Percentiles rank a stretch among this genome's conserved stretches.
These are phyloP conservation scores for Gobionotothen gibberifrons DNA, from an alignment of 2,797 vertebrate species.

Conservation along the genomic window DNA sequence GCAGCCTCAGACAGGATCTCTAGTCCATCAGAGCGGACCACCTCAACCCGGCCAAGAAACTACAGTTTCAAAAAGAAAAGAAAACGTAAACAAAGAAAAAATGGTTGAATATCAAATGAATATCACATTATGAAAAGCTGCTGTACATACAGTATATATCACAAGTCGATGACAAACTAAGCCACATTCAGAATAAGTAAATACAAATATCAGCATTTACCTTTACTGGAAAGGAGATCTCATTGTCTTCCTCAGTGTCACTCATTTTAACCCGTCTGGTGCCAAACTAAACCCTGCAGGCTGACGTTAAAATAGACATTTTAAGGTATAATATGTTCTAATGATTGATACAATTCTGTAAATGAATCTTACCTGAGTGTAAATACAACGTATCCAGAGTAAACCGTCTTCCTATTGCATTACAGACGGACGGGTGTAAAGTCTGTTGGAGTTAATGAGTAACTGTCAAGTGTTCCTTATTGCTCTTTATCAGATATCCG, in stretches of 20 bases:
- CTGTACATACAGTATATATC: background rate
- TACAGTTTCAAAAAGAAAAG: slow-evolving; percentile 33
- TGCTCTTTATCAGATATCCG: slow-evolving; percentile 39
- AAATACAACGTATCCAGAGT: background rate
- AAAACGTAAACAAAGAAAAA: background rate
- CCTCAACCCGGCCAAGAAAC: slow-evolving; percentile 82
- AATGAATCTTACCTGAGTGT: slow-evolving; percentile 35
- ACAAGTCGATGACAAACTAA: background rate
- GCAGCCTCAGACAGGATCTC: slow-evolving; percentile 76
- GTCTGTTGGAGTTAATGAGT: slow-evolving; percentile 73
- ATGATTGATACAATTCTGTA: background rate
- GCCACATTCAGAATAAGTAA: background rate
- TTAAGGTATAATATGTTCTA: background rate
- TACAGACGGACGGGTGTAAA: slow-evolving; percentile 48
- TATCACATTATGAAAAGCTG: background rate
- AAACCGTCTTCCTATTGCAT: background rate
- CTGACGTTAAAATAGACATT: background rate
- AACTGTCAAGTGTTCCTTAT: slow-evolving; percentile 70
- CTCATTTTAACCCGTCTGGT: slow-evolving; percentile 61
- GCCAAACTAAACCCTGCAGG: background rate
- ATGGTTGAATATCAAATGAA: background rate
- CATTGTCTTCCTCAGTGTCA: slow-evolving; percentile 75
- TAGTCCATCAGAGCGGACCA: slow-evolving; percentile 70
- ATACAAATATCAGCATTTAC: slow-evolving; percentile 51
- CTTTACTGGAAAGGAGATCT: slow-evolving; percentile 82